These are phyloP conservation scores for Drosophila lutescens DNA, from an alignment of 2,888 invertebrate genomes.

Conservation along the genomic window DNA sequence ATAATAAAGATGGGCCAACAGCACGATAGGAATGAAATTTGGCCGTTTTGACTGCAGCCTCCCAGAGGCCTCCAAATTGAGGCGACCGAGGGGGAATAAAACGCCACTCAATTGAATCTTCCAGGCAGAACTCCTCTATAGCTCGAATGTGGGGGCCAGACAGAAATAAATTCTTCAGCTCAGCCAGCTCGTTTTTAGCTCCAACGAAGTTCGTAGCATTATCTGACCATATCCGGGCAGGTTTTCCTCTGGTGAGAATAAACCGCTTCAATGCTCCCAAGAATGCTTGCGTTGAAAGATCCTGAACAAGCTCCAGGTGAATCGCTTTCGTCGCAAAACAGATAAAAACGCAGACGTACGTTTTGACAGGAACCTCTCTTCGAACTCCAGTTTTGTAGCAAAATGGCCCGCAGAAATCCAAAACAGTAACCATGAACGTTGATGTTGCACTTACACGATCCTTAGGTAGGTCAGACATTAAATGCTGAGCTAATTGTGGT, in stretches of 20 bases:
- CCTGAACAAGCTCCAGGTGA: slow-evolving; percentile 1
- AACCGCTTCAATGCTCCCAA: background rate
- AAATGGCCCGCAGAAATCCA: too few relatives aligned
- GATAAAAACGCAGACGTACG: background rate
- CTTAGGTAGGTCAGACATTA: too few relatives aligned
- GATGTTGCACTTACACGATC: too few relatives aligned
- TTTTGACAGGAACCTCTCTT: background rate
- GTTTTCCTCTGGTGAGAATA: background rate
- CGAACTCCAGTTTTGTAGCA: background rate
- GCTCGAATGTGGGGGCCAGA: background rate
- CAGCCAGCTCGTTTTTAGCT: background rate
- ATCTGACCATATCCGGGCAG: background rate
- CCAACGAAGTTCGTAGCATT: too few relatives aligned
- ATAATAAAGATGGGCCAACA: background rate
- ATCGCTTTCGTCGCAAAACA: slow-evolving; percentile 2
- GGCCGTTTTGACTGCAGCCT: too few relatives aligned
- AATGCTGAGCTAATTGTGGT: too few relatives aligned
- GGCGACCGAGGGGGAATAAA: background rate
- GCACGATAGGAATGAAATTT: background rate
- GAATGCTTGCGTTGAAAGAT: slow-evolving; percentile 1
- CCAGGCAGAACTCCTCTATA: background rate
- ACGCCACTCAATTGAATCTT: background rate
- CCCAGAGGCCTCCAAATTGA: too few relatives aligned
- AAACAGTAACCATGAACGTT: too few relatives aligned
- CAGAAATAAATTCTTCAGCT: background rate